A percentile compares a stretch with the other conserved stretches of the same genome.
Conservation (phyloP, 2,888 invertebrate species). For the Athalia rosae region DNA sequence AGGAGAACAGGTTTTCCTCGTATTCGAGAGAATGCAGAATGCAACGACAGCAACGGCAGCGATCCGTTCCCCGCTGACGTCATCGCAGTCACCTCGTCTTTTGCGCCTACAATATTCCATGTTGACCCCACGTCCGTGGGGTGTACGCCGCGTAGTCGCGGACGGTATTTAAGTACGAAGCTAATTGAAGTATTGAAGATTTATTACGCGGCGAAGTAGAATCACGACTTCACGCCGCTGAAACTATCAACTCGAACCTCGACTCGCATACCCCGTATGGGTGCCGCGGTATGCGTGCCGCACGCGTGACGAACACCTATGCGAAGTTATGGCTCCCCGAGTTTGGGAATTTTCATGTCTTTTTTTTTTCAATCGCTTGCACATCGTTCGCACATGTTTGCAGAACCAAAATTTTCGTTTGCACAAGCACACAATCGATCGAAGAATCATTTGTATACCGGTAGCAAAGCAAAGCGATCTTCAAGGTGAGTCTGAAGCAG, state of each 20-base stretch:
- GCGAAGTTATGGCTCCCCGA: neutral
- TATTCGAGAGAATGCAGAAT: neutral
- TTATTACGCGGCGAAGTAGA: slow-evolving; percentile 30
- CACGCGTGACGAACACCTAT: slow-evolving; percentile 13
- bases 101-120: neutral
- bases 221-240: slow-evolving; percentile 39
- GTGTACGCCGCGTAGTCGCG: slow-evolving; percentile 48
- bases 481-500: too few relatives aligned
- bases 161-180: slow-evolving; percentile 33
- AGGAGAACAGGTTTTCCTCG: slow-evolving; percentile 60
- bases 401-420: too few relatives aligned
- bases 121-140: slow-evolving; percentile 48
- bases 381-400: too few relatives aligned
- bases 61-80: slow-evolving; percentile 28
- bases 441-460: too few relatives aligned
- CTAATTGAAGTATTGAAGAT: slow-evolving; percentile 34
- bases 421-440: too few relatives aligned
- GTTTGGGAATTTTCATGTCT: too few relatives aligned
- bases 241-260: slow-evolving; percentile 19
- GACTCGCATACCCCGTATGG: neutral
- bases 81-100: slow-evolving; percentile 11
- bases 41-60: neutral
- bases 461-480: too few relatives aligned
- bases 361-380: too few relatives aligned
- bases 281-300: slow-evolving; percentile 1